These are phyloP conservation scores for Kryptolebias marmoratus DNA, from an alignment of 2,113 vertebrate genomes.

Conservation along the genomic window DNA sequence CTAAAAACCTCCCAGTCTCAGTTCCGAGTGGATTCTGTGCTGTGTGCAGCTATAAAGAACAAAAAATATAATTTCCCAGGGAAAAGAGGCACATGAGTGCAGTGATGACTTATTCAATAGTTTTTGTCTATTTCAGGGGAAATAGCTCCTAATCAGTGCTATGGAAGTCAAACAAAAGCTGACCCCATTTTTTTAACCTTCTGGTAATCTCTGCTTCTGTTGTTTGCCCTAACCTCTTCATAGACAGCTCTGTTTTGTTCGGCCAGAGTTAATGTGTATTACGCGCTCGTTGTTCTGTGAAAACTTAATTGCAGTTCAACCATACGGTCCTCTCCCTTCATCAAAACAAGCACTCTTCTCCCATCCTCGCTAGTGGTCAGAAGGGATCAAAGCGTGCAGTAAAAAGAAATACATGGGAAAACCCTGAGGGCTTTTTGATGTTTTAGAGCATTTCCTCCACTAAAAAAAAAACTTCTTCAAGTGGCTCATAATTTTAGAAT, in stretches of 20 bases:
- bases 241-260: constrained; percentile 55
- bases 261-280: constrained; percentile 44
- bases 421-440: constrained; percentile 61
- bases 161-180: constrained; percentile 40
- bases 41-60: background rate
- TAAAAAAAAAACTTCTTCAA: constrained; percentile 70
- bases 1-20: background rate
- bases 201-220: constrained; percentile 53
- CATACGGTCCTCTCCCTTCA: constrained; percentile 49
- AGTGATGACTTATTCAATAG: constrained; percentile 31
- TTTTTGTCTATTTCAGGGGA: constrained; percentile 12
- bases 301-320: constrained; percentile 66
- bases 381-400: constrained; percentile 60
- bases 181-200: constrained; percentile 51
- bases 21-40: background rate
- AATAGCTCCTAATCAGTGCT: constrained; percentile 19
- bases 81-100: constrained; percentile 1
- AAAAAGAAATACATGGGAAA: constrained; percentile 40
- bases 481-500: constrained; percentile 69
- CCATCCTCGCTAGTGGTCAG: constrained; percentile 48
- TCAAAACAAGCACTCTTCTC: constrained; percentile 49
- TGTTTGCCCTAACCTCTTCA: constrained; percentile 58
- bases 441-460: constrained; percentile 52
- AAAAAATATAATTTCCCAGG: background rate
- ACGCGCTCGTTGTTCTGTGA: constrained; percentile 46